Base-by-base conservation (phyloP, 2,113 vertebrate species). In the Chaenocephalus aceratus region DNA sequence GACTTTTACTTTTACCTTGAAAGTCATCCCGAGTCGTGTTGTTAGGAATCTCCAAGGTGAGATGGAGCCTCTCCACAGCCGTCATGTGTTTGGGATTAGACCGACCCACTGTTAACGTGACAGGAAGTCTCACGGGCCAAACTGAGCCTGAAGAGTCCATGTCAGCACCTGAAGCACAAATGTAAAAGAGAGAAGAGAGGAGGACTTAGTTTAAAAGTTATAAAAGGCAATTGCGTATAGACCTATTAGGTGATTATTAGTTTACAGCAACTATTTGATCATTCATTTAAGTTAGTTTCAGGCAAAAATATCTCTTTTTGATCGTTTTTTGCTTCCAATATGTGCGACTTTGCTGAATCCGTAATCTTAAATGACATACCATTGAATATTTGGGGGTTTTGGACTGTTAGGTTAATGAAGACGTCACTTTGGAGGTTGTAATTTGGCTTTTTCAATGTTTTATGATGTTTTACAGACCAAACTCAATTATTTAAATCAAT, bases 81-180 rank as follows among this genome's bases (percentile, higher is more conserved):
- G 2, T 84, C 86, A 87, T 84, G 88, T 86, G 90, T 86, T 83
- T 79, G 57, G 79, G 87, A 88, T 86, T 87, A 80, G 54, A 85
- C 34, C 2, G 59, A 61, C 41, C 58, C 34, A 10, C 59, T 62
- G 52, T 72, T 49, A 65, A 81, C 30, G 75, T 77, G 72, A 75
- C 67, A 30, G 60, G 67, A 51, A 81, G 68, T 63, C 75, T 83
- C 51, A 3, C 26, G 49, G 26, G 68, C 15, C 71, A 48, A 36
- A 10, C 48, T n/a, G 14, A 63, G 61, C 53, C 12, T 21, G 48
- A n/a, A 46, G 58, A 23, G 9, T 71, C 54, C 21, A 21, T 21
- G 21, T 21, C 21, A 21, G 21, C 21, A 18, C 49, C 57, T 63
- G 63, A 59, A 36, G 58, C 46, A 12, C 12, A 5, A 10, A 3